These are phyloP conservation scores for Zalophus californianus DNA, from an alignment of 2,797 vertebrate species.

Conservation along the genomic window DNA sequence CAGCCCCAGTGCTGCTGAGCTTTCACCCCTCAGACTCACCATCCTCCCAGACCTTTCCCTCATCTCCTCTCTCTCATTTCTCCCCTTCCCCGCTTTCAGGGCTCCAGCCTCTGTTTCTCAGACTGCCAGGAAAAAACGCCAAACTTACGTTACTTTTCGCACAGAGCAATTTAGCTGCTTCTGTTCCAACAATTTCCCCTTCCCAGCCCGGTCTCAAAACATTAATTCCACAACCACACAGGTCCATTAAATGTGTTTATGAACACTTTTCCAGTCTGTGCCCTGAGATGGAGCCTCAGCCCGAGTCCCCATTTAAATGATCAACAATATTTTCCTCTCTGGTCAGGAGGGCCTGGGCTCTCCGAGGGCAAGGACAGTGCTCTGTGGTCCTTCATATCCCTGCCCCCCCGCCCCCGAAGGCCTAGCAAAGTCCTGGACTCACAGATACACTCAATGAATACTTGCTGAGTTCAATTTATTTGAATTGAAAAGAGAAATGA, in stretches of 20 bases:
- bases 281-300: neutral
- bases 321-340: neutral
- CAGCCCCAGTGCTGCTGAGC: no score
- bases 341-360: neutral
- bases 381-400: neutral
- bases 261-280: neutral
- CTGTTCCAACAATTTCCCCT: neutral
- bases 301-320: neutral
- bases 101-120: neutral
- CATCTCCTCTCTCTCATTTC: neutral
- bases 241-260: neutral
- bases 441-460: neutral
- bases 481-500: neutral
- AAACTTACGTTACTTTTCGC: neutral
- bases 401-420: neutral
- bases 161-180: neutral
- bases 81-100: neutral
- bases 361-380: neutral
- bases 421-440: neutral
- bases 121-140: neutral
- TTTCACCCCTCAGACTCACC: neutral
- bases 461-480: neutral
- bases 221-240: neutral
- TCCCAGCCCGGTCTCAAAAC: neutral
- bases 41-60: neutral